Evolutionary conservation across 2,888 invertebrate species (phyloP).

Genomic region (Galeruca laticollis): DNA sequence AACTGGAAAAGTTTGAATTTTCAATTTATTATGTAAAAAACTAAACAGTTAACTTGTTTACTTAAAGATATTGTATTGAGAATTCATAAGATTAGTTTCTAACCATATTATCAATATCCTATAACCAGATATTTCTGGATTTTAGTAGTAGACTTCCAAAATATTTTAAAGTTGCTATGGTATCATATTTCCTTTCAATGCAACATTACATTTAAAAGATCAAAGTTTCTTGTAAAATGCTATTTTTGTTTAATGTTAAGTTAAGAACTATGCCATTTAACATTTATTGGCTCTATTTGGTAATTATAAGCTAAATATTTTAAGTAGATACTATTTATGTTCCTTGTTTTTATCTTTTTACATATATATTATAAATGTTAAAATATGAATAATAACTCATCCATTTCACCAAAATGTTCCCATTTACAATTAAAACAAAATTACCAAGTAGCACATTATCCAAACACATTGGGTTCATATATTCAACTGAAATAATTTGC

Average conservation of each 20-base stretch:
- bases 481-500: too few relatives aligned
- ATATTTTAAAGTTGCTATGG: slow-evolving; percentile 18
- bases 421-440: too few relatives aligned
- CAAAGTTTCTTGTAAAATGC: background rate
- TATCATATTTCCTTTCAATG: slow-evolving; percentile 4
- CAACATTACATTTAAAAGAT: background rate
- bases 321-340: too few relatives aligned
- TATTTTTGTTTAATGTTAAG: background rate
- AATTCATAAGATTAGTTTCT: slow-evolving; percentile 11
- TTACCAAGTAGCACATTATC: too few relatives aligned
- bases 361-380: too few relatives aligned
- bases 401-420: too few relatives aligned
- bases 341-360: too few relatives aligned
- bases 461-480: too few relatives aligned
- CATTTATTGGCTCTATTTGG: too few relatives aligned
- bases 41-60: background rate
- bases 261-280: too few relatives aligned
- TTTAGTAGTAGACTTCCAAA: slow-evolving; percentile 18
- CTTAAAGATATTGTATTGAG: slow-evolving; percentile 2
- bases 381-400: too few relatives aligned
- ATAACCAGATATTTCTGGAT: slow-evolving; percentile 37
- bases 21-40: background rate
- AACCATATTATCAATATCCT: slow-evolving; percentile 17
- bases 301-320: too few relatives aligned
- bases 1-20: background rate